Base-by-base conservation (phyloP, 2,113 vertebrate species). In the Pavo muticus region DNA sequence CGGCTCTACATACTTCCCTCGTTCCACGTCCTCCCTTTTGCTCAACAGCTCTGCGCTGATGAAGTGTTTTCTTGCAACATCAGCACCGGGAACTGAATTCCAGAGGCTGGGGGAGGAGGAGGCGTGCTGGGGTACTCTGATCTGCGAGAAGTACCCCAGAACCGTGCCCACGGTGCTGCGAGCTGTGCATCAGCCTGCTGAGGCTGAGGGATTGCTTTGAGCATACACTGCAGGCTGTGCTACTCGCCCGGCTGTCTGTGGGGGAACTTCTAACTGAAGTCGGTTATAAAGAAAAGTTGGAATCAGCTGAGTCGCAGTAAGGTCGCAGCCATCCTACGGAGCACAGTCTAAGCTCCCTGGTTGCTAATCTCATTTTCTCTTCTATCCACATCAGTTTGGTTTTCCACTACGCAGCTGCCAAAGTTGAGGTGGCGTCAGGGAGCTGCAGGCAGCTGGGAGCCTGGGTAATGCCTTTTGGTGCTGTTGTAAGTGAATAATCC, bases 21-120 rank as follows among this genome's bases (percentile, higher is more conserved):
- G 7, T 64, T 73, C 67, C 76, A 92, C n/a, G 72, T 88, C 88
- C 74, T 87, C 79, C 81, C 79, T 72, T 94, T 91, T 79, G 45
- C 76, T 91, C 83, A 94, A 50, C 52, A 91, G 50, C 40, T 88
- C 61, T 42, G 73, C 83, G 25, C 37, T 35, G 91, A 68, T 44
- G 79, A 84, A 94, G 83, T 37, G 77, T 45, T 80, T 84, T 93
- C 94, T 96, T 93, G 92, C 91, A 84, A 94, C 90, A 95, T 90
- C 88, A 57, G 50, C 88, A 42, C 44, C 27, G 32, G 1, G 65
- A 93, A 77, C 77, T 82, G 74, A 82, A 93, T 96, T 96, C 96
- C 94, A 87, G 86, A 90, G 80, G 30, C 65, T 40, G 88, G 75
- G 69, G 93, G 85, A 0, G 54, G 92, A 76, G 48, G 80, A 78